phyloP scores from a whole-genome alignment of 2,888 invertebrate genomes.

The Alloscopus bannaensis region DNA sequence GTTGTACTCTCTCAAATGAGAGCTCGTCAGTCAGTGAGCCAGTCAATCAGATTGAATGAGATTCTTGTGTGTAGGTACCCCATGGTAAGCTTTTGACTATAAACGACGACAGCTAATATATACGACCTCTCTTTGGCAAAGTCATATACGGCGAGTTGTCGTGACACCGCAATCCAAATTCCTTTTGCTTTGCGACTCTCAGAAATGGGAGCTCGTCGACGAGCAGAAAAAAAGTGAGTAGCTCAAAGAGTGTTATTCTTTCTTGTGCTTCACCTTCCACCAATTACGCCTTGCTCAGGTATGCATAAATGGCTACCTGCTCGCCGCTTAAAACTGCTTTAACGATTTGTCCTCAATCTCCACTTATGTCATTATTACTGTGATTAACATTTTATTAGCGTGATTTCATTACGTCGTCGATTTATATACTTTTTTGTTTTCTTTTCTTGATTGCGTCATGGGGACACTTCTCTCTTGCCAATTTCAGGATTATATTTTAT shows the following conservation, averaged over 20 bases:
- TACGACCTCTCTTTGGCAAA: conserved; percentile 32
- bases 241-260: not conserved
- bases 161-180: conserved; percentile 55
- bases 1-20: conserved; percentile 2
- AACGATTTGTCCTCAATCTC: conserved; percentile 59
- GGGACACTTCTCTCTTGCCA: no score
- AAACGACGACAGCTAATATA: conserved; percentile 27
- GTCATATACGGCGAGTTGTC: conserved; percentile 48
- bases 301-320: conserved; percentile 11
- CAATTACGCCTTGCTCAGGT: conserved; percentile 30
- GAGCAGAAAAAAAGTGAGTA: no score
- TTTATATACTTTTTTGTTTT: no score
- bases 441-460: no score
- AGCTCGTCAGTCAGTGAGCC: conserved; percentile 25
- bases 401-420: conserved; percentile 45
- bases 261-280: no score
- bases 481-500: no score
- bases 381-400: conserved; percentile 51
- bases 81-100: conserved; percentile 4
- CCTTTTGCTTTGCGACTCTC: conserved; percentile 34
- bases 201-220: not conserved
- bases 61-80: not conserved
- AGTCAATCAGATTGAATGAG: conserved; percentile 43
- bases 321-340: conserved; percentile 51
- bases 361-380: conserved; percentile 54